phyloP scores from a whole-genome alignment of 2,113 vertebrate genomes.

The Petrocephalus zakoni region DNA sequence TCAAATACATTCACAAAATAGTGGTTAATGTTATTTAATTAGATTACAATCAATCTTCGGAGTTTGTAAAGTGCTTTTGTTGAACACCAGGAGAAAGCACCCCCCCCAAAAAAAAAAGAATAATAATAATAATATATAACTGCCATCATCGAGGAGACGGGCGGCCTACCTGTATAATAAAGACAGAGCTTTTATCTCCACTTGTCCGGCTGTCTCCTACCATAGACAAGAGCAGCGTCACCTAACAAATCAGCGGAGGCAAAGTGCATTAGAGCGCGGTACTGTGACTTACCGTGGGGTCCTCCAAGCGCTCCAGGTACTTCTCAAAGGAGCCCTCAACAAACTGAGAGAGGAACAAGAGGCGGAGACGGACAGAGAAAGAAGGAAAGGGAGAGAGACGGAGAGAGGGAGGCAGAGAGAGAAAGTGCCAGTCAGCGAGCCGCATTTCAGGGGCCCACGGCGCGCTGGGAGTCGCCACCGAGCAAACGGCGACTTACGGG shows the following conservation, averaged over 20 bases:
- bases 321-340: conserved; percentile 96
- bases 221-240: conserved; percentile 9
- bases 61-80: background rate
- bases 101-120: background rate
- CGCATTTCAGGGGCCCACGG: background rate
- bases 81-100: background rate
- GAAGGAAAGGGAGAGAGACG: background rate
- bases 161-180: conserved; percentile 71
- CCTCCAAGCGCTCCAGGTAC: conserved; percentile 83
- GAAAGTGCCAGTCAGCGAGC: background rate
- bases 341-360: conserved; percentile 61
- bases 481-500: conserved; percentile 68
- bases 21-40: background rate
- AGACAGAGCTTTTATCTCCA: conserved; percentile 90
- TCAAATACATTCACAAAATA: background rate
- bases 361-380: background rate
- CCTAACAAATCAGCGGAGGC: background rate
- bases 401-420: background rate
- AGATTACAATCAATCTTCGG: background rate
- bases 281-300: conserved; percentile 77
- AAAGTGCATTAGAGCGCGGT: background rate
- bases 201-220: conserved; percentile 89
- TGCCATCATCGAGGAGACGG: background rate
- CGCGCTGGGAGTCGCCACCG: background rate
- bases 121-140: background rate